Evolutionary conservation across 2,888 invertebrate species (phyloP).

Genomic region (Agrochola circellaris): DNA sequence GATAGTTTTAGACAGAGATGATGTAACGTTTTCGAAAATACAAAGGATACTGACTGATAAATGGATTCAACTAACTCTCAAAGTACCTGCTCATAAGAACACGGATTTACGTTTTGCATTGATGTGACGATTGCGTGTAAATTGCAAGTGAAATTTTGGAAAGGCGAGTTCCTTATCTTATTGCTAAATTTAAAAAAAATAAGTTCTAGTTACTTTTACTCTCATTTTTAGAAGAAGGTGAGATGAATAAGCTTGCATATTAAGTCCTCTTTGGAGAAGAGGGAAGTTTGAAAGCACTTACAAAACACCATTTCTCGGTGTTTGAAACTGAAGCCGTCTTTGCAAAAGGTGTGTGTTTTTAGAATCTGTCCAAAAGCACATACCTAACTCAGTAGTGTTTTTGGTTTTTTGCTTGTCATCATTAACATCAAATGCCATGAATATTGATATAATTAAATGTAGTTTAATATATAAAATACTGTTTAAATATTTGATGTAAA

Average conservation of each 20-base stretch:
- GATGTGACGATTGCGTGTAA: constrained; percentile 29
- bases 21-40: constrained; percentile 6
- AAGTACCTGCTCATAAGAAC: no score
- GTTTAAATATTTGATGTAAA: background rate
- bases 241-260: background rate
- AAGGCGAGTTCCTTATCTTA: background rate
- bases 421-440: background rate
- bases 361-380: background rate
- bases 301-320: background rate
- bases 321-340: no score
- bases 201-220: no score
- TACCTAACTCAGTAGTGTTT: background rate
- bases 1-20: constrained; percentile 31
- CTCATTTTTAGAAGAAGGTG: background rate
- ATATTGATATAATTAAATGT: background rate
- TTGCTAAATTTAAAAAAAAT: background rate
- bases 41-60: background rate
- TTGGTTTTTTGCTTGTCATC: background rate
- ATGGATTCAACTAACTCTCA: background rate
- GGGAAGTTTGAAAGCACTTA: background rate
- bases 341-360: background rate
- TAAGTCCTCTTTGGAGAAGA: background rate
- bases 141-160: background rate
- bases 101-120: background rate
- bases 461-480: background rate